Conservation (phyloP, 1,140 invertebrate species). For the Drosophila littoralis region DNA sequence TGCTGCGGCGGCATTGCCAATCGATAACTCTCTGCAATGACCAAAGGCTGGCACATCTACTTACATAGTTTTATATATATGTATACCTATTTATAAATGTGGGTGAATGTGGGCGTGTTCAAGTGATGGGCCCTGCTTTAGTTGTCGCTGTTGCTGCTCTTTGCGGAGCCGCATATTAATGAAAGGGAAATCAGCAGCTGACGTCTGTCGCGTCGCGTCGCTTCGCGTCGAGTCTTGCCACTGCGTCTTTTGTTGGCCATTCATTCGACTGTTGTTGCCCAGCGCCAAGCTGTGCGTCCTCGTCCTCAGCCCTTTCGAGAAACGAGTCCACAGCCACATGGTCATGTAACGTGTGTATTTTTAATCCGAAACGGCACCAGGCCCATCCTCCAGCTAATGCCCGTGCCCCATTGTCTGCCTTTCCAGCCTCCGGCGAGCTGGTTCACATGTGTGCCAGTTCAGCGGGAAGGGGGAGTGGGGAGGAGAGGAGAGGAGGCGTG, state of each 20-base stretch:
- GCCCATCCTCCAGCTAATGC: constrained; percentile 3
- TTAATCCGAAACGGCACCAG: constrained; percentile 48
- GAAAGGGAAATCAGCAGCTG: constrained; percentile 55
- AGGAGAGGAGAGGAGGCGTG: too few relatives aligned
- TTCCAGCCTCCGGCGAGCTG: constrained; percentile 6
- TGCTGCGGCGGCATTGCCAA: constrained; percentile 19
- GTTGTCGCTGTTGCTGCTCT: constrained; percentile 18
- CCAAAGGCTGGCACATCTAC: not conserved
- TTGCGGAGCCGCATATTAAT: constrained; percentile 44
- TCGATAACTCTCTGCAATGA: constrained; percentile 35
- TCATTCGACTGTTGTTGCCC: not conserved
- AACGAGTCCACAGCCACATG: constrained; percentile 18
- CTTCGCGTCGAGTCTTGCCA: not conserved
- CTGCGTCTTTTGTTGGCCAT: constrained; percentile 42
- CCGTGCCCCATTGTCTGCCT: constrained; percentile 14
- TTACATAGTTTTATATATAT: not conserved
- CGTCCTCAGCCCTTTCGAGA: constrained; percentile 6
- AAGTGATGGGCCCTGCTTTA: constrained; percentile 5
- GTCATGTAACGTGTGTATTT: constrained; percentile 33
- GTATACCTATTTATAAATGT: not conserved
- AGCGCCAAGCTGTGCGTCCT: constrained; percentile 7
- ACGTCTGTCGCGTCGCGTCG: constrained; percentile 16
- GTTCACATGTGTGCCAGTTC: not conserved
- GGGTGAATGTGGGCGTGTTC: constrained; percentile 17
- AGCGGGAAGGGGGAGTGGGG: not conserved